Evolutionary conservation across 2,888 invertebrate genomes (phyloP).

Genomic region (Sminthurinus aureus): DNA sequence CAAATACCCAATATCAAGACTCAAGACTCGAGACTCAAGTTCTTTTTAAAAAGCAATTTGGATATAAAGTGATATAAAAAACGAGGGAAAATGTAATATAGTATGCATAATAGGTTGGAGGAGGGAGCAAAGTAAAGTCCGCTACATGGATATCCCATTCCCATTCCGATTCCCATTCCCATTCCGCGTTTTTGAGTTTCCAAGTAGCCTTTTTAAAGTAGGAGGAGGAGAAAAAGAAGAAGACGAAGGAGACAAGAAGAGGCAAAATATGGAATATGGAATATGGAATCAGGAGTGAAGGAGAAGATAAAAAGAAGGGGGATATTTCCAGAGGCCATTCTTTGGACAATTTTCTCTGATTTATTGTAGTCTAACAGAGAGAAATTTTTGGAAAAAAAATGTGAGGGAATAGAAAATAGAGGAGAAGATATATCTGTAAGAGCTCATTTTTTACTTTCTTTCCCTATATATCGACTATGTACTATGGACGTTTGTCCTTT

Average conservation of each 20-base stretch:
- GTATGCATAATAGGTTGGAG: no score
- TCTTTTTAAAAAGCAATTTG: no score
- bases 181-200: no score
- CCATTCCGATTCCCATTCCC: no score
- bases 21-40: no score
- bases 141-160: no score
- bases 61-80: no score
- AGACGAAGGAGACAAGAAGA: not conserved
- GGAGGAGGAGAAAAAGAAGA: not conserved
- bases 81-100: no score
- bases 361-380: conserved; percentile 38
- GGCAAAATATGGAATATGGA: not conserved
- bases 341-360: conserved; percentile 45
- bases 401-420: conserved; percentile 1
- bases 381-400: conserved; percentile 15
- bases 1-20: no score
- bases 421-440: conserved; percentile 13
- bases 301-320: conserved; percentile 9
- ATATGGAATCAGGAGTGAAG: not conserved
- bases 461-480: not conserved
- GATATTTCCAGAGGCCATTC: conserved; percentile 34
- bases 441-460: conserved; percentile 28
- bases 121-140: no score
- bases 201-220: no score
- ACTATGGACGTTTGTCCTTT: not conserved